Conservation (phyloP, 1,140 invertebrate species). For the Phthorimaea operculella region DNA sequence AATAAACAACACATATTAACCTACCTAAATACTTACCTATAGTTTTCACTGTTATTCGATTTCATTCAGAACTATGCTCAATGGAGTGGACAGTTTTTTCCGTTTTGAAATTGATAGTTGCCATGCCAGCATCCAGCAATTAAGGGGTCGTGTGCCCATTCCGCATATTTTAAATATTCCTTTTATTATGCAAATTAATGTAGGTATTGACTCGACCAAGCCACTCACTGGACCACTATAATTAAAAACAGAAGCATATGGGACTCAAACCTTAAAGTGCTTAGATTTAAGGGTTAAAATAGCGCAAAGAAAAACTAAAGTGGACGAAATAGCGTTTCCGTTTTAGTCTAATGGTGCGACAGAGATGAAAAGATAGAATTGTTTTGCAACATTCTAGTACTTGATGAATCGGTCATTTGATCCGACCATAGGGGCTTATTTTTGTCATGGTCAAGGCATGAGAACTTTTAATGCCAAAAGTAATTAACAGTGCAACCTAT, state of each 20-base stretch:
- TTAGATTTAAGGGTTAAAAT: background rate
- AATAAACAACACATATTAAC: too few species aligned
- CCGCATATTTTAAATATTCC: slow-evolving; percentile 55
- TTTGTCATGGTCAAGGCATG: slow-evolving; percentile 8
- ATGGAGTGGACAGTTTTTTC: slow-evolving; percentile 60
- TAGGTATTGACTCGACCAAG: slow-evolving; percentile 44
- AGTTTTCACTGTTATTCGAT: too few species aligned
- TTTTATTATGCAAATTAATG: slow-evolving; percentile 61
- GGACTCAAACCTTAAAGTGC: background rate
- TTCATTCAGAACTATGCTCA: slow-evolving; percentile 16
- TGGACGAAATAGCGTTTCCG: slow-evolving; percentile 23
- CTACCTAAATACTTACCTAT: too few species aligned
- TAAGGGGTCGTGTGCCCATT: slow-evolving; percentile 37
- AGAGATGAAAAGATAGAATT: slow-evolving; percentile 23
- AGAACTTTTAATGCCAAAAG: background rate
- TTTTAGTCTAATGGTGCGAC: slow-evolving; percentile 20
- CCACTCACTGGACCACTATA: slow-evolving; percentile 27
- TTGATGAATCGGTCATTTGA: slow-evolving; percentile 25
- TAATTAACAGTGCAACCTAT: too few species aligned
- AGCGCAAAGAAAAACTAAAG: slow-evolving; percentile 8
- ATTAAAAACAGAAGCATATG: background rate
- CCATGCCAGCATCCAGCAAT: slow-evolving; percentile 48
- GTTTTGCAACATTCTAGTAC: slow-evolving; percentile 25
- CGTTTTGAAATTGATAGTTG: slow-evolving; percentile 60
- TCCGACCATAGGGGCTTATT: slow-evolving; percentile 27